These are phyloP conservation scores for Trissonchulus sp. DNA, from an alignment of 2,888 invertebrate species.

Conservation along the genomic window DNA sequence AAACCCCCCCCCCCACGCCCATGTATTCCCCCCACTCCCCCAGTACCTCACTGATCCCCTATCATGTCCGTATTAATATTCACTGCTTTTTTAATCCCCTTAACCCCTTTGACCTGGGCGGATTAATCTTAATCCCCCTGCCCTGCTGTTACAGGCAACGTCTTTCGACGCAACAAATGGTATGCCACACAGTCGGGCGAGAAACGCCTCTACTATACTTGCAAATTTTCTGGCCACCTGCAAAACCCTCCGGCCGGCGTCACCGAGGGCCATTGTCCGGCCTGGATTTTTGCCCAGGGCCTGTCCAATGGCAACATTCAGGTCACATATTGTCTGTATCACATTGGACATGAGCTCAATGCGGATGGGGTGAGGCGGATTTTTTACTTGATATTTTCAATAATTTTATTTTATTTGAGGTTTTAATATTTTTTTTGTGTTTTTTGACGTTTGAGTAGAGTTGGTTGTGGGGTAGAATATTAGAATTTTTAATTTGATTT, in stretches of 20 bases:
- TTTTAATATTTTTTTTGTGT: neutral
- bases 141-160: constrained; percentile 3
- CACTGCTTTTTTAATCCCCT: too few species aligned
- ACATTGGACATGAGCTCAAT: constrained; percentile 27
- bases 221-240: constrained; percentile 20
- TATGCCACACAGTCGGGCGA: constrained; percentile 15
- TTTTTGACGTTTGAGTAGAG: neutral
- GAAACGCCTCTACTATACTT: constrained; percentile 22
- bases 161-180: constrained; percentile 25
- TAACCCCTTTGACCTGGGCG: too few species aligned
- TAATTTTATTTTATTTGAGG: neutral
- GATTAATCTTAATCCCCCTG: too few species aligned
- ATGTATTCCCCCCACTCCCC: too few species aligned
- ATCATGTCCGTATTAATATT: too few species aligned
- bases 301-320: constrained; percentile 15
- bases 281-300: constrained; percentile 28
- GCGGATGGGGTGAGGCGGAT: constrained; percentile 16
- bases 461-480: neutral
- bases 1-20: too few species aligned
- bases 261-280: constrained; percentile 27
- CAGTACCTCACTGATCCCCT: too few species aligned
- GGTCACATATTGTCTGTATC: constrained; percentile 27
- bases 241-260: constrained; percentile 26
- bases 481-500: too few species aligned
- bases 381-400: too few species aligned